Percentiles rank a stretch among this genome's conserved stretches.
Conservation (phyloP, 2,797 vertebrate genomes). For the Chaunax sp. region DNA sequence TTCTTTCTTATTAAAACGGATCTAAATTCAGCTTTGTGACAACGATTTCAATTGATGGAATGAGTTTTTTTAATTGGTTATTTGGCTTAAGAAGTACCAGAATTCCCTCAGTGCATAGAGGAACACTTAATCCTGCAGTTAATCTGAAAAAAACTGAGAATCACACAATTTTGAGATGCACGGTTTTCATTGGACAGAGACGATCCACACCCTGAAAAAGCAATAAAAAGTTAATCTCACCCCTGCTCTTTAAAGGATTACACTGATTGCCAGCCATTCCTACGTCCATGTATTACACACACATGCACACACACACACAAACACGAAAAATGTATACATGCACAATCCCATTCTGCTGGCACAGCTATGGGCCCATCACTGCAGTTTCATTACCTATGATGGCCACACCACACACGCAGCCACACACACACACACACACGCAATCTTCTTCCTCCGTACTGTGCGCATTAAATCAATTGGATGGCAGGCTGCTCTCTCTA, state of each 20-base stretch:
- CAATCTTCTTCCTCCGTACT: conserved; percentile 38
- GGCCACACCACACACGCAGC: conserved; percentile 6
- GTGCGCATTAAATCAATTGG: conserved; percentile 69
- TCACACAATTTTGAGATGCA: not conserved
- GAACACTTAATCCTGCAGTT: not conserved
- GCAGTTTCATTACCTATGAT: conserved; percentile 56
- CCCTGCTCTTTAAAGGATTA: not conserved
- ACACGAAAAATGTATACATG: conserved; percentile 1
- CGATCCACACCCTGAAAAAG: not conserved
- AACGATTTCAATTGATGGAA: not conserved
- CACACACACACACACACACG: conserved; percentile 11
- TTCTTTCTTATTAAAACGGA: not conserved
- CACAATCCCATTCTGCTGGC: conserved; percentile 15
- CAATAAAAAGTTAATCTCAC: not conserved
- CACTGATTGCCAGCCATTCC: not conserved
- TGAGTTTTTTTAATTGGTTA: not conserved
- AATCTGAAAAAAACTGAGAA: not conserved
- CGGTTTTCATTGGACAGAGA: not conserved
- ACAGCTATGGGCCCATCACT: conserved; percentile 25
- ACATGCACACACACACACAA: not conserved
- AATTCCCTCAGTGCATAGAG: not conserved
- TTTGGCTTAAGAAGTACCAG: not conserved
- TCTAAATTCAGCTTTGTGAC: too few species aligned
- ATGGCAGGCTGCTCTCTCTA: conserved; percentile 52
- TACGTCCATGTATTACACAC: not conserved